Percentiles rank a stretch among this genome's conserved stretches.
phyloP scores from a whole-genome alignment of 2,797 vertebrate species.

The Nannoperca obscura region DNA sequence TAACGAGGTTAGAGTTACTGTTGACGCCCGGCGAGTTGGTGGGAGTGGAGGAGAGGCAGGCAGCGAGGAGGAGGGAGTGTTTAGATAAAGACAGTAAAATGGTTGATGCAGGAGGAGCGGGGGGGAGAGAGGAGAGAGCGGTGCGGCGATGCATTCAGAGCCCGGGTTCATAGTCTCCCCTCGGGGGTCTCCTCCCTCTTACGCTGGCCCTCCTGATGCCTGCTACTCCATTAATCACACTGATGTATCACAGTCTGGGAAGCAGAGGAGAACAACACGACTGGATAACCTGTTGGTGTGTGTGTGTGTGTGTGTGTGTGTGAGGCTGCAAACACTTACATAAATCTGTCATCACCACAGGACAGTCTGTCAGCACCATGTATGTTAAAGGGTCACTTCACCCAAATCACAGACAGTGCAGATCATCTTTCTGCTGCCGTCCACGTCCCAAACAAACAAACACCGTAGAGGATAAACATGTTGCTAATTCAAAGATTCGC shows the following conservation, averaged over 20 bases:
- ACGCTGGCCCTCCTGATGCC: conserved; percentile 62
- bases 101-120: conserved; percentile 33
- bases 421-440: neutral
- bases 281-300: conserved; percentile 69
- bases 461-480: neutral
- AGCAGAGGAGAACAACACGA: conserved; percentile 70
- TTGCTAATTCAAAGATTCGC: neutral
- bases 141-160: conserved; percentile 51
- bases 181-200: conserved; percentile 63
- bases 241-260: conserved; percentile 73
- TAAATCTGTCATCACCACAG: conserved; percentile 32
- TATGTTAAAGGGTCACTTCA: conserved; percentile 17
- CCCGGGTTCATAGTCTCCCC: conserved; percentile 59
- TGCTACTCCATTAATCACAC: conserved; percentile 81
- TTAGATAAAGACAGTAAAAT: conserved; percentile 60
- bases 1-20: conserved; percentile 74
- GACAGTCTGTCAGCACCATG: neutral
- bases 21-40: conserved; percentile 15
- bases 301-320: conserved; percentile 21
- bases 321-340: conserved; percentile 18
- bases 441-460: too few relatives aligned
- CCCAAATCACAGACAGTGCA: too few relatives aligned
- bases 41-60: conserved; percentile 22
- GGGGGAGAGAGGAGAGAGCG: conserved; percentile 20
- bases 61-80: conserved; percentile 35